A percentile compares a stretch with the other conserved stretches of the same genome.
phyloP scores from a whole-genome alignment of 2,113 vertebrate genomes.

The Poeciliopsis occidentalis region DNA sequence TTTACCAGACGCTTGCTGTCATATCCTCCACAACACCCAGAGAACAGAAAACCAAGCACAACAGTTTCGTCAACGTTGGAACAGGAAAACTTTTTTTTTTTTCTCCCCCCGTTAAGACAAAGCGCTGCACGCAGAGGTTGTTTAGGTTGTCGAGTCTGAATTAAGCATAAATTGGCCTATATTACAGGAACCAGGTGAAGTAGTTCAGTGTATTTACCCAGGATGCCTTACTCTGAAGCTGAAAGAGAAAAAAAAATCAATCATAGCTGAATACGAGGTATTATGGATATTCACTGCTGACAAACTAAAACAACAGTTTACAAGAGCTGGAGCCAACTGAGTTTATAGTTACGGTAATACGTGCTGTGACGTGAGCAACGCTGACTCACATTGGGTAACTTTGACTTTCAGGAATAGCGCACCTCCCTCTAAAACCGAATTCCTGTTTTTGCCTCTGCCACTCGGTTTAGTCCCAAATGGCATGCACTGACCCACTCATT shows the following conservation, averaged over 20 bases:
- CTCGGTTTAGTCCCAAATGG: constrained; percentile 65
- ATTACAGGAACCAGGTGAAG: constrained; percentile 64
- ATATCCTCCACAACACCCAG: constrained; percentile 16
- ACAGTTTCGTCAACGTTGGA: constrained; percentile 31
- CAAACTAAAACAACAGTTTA: constrained; percentile 21
- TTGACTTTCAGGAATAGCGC: constrained; percentile 56
- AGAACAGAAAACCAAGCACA: constrained; percentile 24
- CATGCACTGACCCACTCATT: constrained; percentile 71
- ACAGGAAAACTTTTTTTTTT: background rate
- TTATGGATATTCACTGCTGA: constrained; percentile 1
- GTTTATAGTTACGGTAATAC: background rate
- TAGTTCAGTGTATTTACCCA: constrained; percentile 59
- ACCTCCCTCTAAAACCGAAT: constrained; percentile 45
- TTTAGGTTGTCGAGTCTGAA: constrained; percentile 69
- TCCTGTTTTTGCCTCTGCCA: constrained; percentile 53
- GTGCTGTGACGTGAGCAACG: background rate
- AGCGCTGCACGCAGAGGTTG: constrained; percentile 33
- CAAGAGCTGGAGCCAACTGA: background rate
- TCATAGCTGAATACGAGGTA: background rate
- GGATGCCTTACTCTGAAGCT: constrained; percentile 32
- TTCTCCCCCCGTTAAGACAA: constrained; percentile 44
- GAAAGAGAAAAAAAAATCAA: constrained; percentile 2
- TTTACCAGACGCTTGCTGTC: constrained; percentile 37
- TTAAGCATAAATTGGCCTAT: constrained; percentile 82
- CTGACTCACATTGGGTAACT: constrained; percentile 24